Percentiles rank a stretch among this genome's conserved stretches.
These are phyloP conservation scores for Heterodera schachtii DNA, from an alignment of 1,140 invertebrate genomes.

Conservation along the genomic window DNA sequence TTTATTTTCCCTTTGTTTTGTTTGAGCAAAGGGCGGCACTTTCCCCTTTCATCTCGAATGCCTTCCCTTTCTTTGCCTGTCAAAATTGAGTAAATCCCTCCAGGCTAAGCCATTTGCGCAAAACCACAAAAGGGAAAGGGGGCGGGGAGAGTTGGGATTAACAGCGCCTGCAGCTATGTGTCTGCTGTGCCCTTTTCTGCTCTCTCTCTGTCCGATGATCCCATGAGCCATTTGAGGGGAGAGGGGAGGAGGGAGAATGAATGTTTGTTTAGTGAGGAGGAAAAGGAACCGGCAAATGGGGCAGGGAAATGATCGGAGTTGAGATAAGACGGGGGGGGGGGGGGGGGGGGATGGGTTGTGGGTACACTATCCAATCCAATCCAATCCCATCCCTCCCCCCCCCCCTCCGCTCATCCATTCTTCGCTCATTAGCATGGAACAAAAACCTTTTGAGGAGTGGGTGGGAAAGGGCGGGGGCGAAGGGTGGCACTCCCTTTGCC, in stretches of 20 bases:
- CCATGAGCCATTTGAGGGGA: not conserved
- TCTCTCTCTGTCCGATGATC: not conserved
- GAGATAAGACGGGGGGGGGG: not conserved
- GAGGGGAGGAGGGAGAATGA: not conserved
- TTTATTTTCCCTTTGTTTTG: not conserved
- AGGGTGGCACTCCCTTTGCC: too few species aligned
- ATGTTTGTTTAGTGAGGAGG: conserved; percentile 8
- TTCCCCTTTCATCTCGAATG: not conserved
- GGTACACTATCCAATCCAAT: not conserved
- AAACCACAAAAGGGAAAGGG: not conserved
- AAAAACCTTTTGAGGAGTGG: not conserved
- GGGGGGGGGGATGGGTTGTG: not conserved
- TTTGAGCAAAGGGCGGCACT: not conserved
- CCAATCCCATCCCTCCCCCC: not conserved
- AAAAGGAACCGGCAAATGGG: not conserved
- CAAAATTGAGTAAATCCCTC: not conserved
- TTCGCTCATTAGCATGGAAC: not conserved
- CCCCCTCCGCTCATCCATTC: not conserved
- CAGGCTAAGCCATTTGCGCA: not conserved
- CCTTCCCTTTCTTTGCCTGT: not conserved
- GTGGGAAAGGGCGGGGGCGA: not conserved
- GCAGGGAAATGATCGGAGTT: not conserved
- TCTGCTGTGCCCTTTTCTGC: too few species aligned
- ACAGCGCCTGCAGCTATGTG: not conserved
- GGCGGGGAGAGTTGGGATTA: not conserved